phyloP scores from a whole-genome alignment of 2,888 invertebrate species.

The Eilema griseolum region DNA sequence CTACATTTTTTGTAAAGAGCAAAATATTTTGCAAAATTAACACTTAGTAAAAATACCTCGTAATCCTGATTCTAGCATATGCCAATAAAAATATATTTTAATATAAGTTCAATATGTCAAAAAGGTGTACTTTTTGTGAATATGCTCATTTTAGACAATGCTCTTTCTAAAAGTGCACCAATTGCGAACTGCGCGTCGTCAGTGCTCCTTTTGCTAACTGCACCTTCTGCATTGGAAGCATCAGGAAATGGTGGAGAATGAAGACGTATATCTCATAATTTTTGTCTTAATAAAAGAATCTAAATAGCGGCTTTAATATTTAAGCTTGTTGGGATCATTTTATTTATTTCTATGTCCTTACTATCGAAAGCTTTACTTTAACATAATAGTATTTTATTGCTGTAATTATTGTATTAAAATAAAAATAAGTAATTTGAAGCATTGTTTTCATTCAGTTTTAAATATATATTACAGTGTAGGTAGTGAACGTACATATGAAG shows the following conservation, averaged over 20 bases:
- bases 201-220: not conserved
- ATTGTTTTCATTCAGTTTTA: not conserved
- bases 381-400: slow-evolving; percentile 23
- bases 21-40: too few species aligned
- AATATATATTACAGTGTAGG: not conserved
- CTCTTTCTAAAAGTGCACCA: too few species aligned
- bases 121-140: not conserved
- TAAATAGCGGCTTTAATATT: not conserved
- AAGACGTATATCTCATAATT: not conserved
- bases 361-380: slow-evolving; percentile 18
- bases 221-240: not conserved
- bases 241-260: not conserved
- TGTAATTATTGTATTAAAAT: slow-evolving; percentile 18
- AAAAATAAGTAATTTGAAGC: slow-evolving; percentile 9
- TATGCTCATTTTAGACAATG: not conserved
- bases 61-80: too few species aligned
- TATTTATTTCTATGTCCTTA: slow-evolving; percentile 17
- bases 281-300: not conserved
- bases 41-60: not conserved
- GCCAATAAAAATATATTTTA: too few species aligned
- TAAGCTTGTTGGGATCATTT: not conserved
- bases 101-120: not conserved
- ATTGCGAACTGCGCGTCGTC: not conserved
- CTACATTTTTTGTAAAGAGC: not conserved
- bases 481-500: not conserved